A percentile compares a stretch with the other conserved stretches of the same genome.
These are phyloP conservation scores for Tipula confusa DNA, from an alignment of 2,888 invertebrate genomes.

Conservation along the genomic window DNA sequence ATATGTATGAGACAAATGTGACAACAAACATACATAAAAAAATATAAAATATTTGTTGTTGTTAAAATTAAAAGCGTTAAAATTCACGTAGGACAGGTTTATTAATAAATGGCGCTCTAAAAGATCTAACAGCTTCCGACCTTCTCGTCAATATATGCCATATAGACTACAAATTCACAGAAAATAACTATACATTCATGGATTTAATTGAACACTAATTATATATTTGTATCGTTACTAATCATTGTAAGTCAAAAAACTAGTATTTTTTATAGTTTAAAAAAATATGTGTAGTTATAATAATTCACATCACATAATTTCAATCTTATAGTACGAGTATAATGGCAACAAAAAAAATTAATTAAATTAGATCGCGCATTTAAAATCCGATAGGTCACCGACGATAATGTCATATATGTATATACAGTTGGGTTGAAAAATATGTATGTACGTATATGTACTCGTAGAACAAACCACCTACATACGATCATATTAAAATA, in stretches of 20 bases:
- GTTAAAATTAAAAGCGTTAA: neutral
- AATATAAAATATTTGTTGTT: neutral
- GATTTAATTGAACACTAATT: slow-evolving; percentile 5
- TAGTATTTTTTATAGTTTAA: neutral
- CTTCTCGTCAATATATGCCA: neutral
- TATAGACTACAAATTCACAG: neutral
- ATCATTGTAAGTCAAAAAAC: neutral
- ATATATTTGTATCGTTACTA: neutral
- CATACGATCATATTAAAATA: neutral
- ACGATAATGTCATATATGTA: neutral
- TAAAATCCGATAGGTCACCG: neutral
- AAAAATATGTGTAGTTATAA: neutral
- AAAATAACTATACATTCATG: neutral
- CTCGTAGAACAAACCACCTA: neutral
- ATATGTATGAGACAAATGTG: neutral
- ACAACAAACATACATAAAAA: neutral
- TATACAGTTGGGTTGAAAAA: neutral
- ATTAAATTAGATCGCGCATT: slow-evolving; percentile 3
- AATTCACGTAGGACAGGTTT: neutral
- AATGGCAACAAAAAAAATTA: neutral
- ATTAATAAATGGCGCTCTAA: neutral
- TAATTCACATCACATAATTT: neutral
- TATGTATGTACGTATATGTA: neutral
- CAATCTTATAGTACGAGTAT: too few species aligned
- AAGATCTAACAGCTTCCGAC: slow-evolving; percentile 9